A percentile compares a stretch with the other conserved stretches of the same genome.
Evolutionary conservation across 1,140 invertebrate genomes (phyloP).

Genomic region (Hestina assimilis): DNA sequence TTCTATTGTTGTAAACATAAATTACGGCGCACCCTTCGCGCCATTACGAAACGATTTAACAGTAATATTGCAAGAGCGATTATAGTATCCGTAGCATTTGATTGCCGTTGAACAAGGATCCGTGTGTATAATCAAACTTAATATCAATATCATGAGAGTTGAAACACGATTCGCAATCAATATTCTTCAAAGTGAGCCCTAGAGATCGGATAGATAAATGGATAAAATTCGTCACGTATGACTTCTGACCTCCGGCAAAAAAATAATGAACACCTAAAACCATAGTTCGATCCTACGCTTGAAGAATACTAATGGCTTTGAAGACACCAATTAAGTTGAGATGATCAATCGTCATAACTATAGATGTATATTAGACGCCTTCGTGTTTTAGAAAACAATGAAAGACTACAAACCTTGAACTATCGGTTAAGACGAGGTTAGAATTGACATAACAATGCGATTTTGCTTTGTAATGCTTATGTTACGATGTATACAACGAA

Average conservation of each 20-base stretch:
- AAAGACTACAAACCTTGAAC: constrained; percentile 51
- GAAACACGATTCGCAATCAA: constrained; percentile 18
- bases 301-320: constrained; percentile 27
- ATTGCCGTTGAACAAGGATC: constrained; percentile 14
- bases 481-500: not conserved
- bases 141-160: constrained; percentile 13
- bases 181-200: constrained; percentile 6
- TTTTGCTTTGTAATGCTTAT: constrained; percentile 1
- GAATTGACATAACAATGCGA: constrained; percentile 4
- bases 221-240: constrained; percentile 39
- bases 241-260: constrained; percentile 35
- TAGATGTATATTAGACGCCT: constrained; percentile 32
- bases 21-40: constrained; percentile 10
- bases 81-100: constrained; percentile 15
- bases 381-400: constrained; percentile 57
- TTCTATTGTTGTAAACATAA: constrained; percentile 5
- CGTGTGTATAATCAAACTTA: constrained; percentile 19
- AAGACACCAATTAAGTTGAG: constrained; percentile 42
- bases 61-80: constrained; percentile 9
- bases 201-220: constrained; percentile 9
- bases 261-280: constrained; percentile 31
- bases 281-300: constrained; percentile 27
- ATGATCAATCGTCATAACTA: constrained; percentile 42
- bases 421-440: constrained; percentile 48
- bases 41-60: constrained; percentile 9